Base-by-base conservation (phyloP, 2,113 vertebrate genomes). In the Orthonyx spaldingii region DNA sequence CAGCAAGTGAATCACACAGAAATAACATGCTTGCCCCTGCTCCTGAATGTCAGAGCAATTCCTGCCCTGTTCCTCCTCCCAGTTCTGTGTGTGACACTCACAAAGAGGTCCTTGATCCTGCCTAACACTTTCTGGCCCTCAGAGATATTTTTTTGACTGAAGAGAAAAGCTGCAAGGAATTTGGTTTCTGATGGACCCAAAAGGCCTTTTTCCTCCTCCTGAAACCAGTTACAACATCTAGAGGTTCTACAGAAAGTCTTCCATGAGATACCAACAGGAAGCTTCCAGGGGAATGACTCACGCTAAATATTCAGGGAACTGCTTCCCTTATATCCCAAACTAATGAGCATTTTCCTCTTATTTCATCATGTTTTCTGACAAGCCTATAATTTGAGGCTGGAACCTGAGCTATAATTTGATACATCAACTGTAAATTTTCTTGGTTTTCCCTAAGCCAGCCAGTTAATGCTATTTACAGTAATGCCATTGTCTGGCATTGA, bases 381-480 rank as follows among this genome's bases (percentile, higher is more conserved):
- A 94, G 46, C 61, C 16, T 44, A 24, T 78, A 70, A 92, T 74
- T 81, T 88, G 75, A 95, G 78, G 78, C 59, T 78, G 61, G 50
- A 89, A 87, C 86, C 65, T 56, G 63, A 87, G 78, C 59, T 83
- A 66, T 89, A 75, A 91, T 90, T 93, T 87, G 70, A 75, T 89
- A 77, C 37, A 47, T 35, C 60, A 83, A 68, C 47, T 71, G 56
- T 66, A 94, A 77, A 41, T 91, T 88, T 71, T 87, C 68, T 88
- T 95, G 75, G 2, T 89, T 90, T 92, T 87, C 37, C 52, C 60
- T 20, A 68, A 87, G 80, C 42, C 85, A 93, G 52, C 3, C 59
- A 74, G 84, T 93, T 93, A 89, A 94, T 77, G 52, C 33, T 94
- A 86, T 95, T 96, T 95, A 87, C 81, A 91, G 66, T 52, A 76